Percentiles rank a stretch among this genome's conserved stretches.
These are phyloP conservation scores for Tupaia chinensis DNA, from an alignment of 2,113 vertebrate genomes.

Conservation along the genomic window DNA sequence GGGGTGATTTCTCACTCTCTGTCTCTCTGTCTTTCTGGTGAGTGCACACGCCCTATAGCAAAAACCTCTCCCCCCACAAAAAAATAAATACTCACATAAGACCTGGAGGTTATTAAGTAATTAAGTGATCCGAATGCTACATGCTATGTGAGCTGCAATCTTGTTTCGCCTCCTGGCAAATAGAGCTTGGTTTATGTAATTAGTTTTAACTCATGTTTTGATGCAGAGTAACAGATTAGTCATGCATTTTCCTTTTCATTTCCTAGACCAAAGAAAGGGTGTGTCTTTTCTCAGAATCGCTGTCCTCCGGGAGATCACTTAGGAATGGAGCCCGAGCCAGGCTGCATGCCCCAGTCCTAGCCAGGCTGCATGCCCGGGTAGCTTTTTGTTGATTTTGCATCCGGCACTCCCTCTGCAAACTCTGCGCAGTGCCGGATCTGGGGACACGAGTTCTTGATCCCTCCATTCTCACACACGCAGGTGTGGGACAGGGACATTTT, in stretches of 20 bases:
- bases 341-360: too few relatives aligned
- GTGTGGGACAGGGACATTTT: not conserved
- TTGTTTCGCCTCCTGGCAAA: not conserved
- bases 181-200: not conserved
- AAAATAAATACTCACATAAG: not conserved
- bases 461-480: not conserved
- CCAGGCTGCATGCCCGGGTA: too few relatives aligned
- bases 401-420: not conserved
- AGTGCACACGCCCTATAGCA: too few relatives aligned
- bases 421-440: not conserved
- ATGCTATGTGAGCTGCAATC: not conserved
- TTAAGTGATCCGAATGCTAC: not conserved
- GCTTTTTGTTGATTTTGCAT: not conserved
- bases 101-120: not conserved
- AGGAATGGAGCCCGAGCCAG: not conserved
- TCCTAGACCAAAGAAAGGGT: not conserved
- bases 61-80: too few relatives aligned
- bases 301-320: not conserved
- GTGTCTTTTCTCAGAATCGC: not conserved
- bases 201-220: constrained; percentile 1
- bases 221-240: not conserved
- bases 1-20: too few relatives aligned
- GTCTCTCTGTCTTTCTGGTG: too few relatives aligned
- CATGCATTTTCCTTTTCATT: not conserved
- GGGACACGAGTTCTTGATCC: not conserved